Conservation (phyloP, 2,888 invertebrate species). For the Marronus borbonicus region DNA sequence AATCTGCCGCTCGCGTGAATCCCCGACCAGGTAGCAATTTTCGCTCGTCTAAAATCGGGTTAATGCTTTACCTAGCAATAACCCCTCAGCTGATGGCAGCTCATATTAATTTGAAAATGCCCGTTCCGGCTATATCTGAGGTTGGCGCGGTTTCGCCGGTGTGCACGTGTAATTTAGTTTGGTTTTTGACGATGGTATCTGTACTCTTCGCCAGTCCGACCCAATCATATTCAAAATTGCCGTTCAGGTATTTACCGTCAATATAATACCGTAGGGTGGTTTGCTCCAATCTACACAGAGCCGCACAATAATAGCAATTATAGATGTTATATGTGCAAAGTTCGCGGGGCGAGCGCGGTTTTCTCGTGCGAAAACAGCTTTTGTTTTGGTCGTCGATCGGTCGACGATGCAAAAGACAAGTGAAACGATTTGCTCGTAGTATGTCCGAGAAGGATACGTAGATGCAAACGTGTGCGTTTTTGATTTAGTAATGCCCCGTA, state of each 20-base stretch:
- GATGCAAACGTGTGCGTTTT: constrained; percentile 53
- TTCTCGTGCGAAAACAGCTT: constrained; percentile 34
- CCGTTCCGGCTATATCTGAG: background rate
- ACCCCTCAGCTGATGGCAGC: constrained; percentile 25
- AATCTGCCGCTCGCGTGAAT: constrained; percentile 39
- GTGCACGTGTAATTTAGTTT: constrained; percentile 36
- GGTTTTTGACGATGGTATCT: constrained; percentile 30
- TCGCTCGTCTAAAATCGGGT: constrained; percentile 38
- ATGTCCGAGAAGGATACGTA: constrained; percentile 40
- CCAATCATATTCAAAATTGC: constrained; percentile 49
- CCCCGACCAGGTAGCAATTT: constrained; percentile 41
- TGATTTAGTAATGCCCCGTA: constrained; percentile 56
- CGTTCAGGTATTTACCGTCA: constrained; percentile 30
- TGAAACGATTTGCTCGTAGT: constrained; percentile 8
- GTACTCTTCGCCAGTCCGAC: constrained; percentile 9
- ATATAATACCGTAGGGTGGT: constrained; percentile 37
- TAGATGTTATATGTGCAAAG: constrained; percentile 1
- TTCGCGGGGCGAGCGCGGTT: constrained; percentile 31
- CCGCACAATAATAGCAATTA: constrained; percentile 39
- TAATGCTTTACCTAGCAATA: constrained; percentile 39
- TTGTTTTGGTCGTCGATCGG: constrained; percentile 17
- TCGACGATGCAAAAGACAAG: constrained; percentile 21
- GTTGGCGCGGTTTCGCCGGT: constrained; percentile 14
- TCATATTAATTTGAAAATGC: constrained; percentile 43
- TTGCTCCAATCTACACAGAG: constrained; percentile 23